Base-by-base conservation (phyloP, 2,113 vertebrate genomes). In the Phalacrocorax carbo region DNA sequence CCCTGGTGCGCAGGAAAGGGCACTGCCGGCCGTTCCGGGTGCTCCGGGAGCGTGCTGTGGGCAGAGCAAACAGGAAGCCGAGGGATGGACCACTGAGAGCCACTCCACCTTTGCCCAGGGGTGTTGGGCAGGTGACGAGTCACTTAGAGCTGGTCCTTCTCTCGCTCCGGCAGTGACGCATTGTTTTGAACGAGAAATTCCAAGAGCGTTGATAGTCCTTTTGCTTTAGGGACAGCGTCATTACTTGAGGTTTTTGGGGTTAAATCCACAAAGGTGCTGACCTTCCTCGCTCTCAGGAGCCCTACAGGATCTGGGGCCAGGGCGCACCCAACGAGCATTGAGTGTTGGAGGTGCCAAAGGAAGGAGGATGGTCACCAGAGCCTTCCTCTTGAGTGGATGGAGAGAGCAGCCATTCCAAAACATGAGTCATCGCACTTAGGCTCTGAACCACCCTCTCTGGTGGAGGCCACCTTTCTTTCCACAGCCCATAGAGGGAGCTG, bases 21-120 rank as follows among this genome's bases (percentile, higher is more conserved):
- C 96, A 48, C 73, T 61, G 82, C 68, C 2, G 55, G 81, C 89
- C 83, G 48, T 64, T 69, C 94, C 62, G 19, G 91, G 75, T 70
- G 85, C 62, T 80, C 75, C 48, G 4, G 82, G 58, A 82, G 86
- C 1, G 57, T 68, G 80, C 51, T 88, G 93, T 26, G 91, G 90
- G 86, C 93, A 84, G 88, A 76, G 79, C 96, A 95, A 97, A 97
- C 96, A 97, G 96, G 97, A 97, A 96, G 44, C 64, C 52, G 7
- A 94, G 94, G 94, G 94, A 88, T 58, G 94, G 91, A 93, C 84
- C 90, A 88, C 84, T 29, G 95, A 17, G 30, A 89, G 90, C 89
- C 36, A 21, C 91, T 32, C 94, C 95, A 86, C 95, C 95, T 93
- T 46, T 70, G 93, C 94, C 92, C 94, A 73, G 69, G 92, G 95